These are phyloP conservation scores for Hipposideros armiger DNA, from an alignment of 2,113 vertebrate genomes.

Conservation along the genomic window DNA sequence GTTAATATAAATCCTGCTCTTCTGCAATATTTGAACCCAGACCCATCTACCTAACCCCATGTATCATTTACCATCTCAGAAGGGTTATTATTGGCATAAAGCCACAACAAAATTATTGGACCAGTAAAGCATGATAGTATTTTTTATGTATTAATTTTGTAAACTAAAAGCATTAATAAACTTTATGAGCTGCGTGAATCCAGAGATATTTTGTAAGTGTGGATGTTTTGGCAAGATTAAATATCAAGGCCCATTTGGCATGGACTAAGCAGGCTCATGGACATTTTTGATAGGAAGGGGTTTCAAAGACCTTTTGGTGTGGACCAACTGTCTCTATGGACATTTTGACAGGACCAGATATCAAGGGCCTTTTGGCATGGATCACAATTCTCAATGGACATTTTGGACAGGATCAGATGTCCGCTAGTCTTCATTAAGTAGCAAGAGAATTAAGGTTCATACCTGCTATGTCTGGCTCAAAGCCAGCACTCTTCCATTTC, in stretches of 20 bases:
- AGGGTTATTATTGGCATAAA: neutral
- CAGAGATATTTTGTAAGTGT: neutral
- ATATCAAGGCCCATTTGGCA: neutral
- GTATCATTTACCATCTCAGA: neutral
- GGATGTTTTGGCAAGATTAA: neutral
- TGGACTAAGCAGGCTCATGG: neutral
- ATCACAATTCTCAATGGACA: neutral
- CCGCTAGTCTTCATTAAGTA: neutral
- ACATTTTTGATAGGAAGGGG: neutral
- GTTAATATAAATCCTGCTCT: neutral
- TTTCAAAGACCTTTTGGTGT: neutral
- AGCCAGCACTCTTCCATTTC: constrained; percentile 47
- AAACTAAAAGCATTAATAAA: neutral
- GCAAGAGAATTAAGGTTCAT: constrained; percentile 42
- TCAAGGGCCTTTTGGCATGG: neutral
- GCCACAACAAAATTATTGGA: neutral
- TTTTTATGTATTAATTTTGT: neutral
- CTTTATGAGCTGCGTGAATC: neutral
- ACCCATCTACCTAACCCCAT: neutral
- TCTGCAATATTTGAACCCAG: neutral
- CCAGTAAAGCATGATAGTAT: neutral
- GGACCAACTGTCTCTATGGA: neutral
- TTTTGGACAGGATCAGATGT: neutral
- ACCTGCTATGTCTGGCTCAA: constrained; percentile 29
- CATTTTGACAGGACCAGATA: neutral